These are phyloP conservation scores for Empis livida DNA, from an alignment of 2,888 invertebrate species.

Conservation along the genomic window DNA sequence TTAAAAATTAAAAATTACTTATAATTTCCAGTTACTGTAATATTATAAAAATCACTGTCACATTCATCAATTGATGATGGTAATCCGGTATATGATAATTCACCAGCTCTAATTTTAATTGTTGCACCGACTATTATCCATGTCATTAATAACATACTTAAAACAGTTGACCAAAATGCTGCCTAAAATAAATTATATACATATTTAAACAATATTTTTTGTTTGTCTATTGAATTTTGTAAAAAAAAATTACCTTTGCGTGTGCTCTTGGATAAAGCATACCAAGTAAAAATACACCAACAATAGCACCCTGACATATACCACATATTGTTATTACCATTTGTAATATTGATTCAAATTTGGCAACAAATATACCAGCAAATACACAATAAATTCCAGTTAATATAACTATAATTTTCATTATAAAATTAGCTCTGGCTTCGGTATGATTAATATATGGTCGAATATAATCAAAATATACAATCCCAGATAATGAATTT, in stretches of 20 bases:
- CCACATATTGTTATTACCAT: constrained; percentile 36
- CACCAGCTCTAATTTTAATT: constrained; percentile 20
- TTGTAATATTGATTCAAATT: constrained; percentile 40
- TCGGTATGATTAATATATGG: constrained; percentile 33
- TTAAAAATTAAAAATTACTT: neutral
- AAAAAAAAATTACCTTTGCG: constrained; percentile 26
- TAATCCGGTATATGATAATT: constrained; percentile 21
- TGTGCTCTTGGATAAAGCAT: constrained; percentile 52
- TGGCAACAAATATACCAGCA: constrained; percentile 35
- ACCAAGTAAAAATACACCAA: constrained; percentile 52
- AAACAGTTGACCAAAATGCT: constrained; percentile 23
- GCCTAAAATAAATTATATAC: constrained; percentile 15
- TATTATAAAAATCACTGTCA: constrained; percentile 8
- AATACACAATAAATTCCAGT: constrained; percentile 47
- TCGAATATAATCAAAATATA: constrained; percentile 44
- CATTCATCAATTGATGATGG: constrained; percentile 25
- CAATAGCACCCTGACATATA: constrained; percentile 45
- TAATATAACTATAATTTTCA: constrained; percentile 35
- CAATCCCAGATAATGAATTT: constrained; percentile 41
- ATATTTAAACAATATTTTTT: no score
- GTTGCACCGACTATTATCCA: constrained; percentile 29
- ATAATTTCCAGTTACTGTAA: neutral
- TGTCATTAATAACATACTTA: constrained; percentile 23
- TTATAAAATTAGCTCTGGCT: constrained; percentile 36
- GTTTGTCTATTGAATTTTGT: no score